A percentile compares a stretch with the other conserved stretches of the same genome.
Evolutionary conservation across 2,888 invertebrate genomes (phyloP).

Genomic region (Hipparchia sbordonii): DNA sequence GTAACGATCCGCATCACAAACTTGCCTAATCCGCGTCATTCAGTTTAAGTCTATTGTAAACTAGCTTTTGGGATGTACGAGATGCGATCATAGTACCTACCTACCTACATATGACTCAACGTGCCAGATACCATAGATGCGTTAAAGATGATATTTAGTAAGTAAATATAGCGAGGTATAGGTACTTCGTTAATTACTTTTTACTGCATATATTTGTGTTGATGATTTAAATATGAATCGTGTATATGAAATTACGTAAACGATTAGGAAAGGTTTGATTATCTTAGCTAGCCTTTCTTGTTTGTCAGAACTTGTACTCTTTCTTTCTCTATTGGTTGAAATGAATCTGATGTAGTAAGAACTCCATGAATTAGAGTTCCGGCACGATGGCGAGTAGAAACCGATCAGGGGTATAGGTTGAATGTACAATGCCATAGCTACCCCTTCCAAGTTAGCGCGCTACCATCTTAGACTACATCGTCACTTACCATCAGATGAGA

Average conservation of each 20-base stretch:
- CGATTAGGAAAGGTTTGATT: not conserved
- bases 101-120: not conserved
- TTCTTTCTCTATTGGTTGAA: no score
- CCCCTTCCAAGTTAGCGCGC: no score
- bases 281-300: no score
- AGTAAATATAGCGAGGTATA: not conserved
- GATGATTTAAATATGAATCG: not conserved
- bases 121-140: not conserved
- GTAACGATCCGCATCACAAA: slow-evolving; percentile 75
- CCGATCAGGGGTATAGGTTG: no score
- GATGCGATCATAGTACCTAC: not conserved
- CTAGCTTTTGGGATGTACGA: slow-evolving; percentile 9
- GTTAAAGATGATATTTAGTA: not conserved
- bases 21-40: slow-evolving; percentile 60
- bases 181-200: not conserved
- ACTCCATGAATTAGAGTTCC: no score
- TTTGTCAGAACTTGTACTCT: not conserved
- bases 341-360: no score
- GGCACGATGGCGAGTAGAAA: no score
- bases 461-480: no score
- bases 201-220: not conserved
- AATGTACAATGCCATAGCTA: no score
- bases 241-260: no score
- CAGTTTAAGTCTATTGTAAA: slow-evolving; percentile 28
- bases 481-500: no score